phyloP scores from a whole-genome alignment of 1,140 invertebrate species.

The Trachymyrmex cornetzi region DNA sequence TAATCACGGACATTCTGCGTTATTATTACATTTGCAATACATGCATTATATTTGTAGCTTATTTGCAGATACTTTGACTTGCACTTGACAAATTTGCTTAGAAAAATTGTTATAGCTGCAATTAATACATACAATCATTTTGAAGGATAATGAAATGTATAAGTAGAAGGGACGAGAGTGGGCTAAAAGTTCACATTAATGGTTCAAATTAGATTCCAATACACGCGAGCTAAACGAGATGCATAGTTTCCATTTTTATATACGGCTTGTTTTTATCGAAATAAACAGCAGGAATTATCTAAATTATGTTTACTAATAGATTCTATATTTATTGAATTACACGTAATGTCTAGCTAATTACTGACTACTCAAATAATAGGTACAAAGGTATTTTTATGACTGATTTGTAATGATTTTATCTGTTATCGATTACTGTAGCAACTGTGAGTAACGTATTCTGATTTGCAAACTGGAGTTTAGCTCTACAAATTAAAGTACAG shows the following conservation, averaged over 20 bases:
- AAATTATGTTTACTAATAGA: conserved; percentile 52
- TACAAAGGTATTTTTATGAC: conserved; percentile 63
- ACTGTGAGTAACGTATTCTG: conserved; percentile 34
- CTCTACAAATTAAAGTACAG: conserved; percentile 26
- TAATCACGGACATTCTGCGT: conserved; percentile 60
- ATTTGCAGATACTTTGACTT: conserved; percentile 61
- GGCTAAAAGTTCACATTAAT: conserved; percentile 20
- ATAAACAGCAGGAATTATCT: conserved; percentile 34
- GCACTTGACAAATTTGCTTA: conserved; percentile 64
- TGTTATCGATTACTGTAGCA: conserved; percentile 34
- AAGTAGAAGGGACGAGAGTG: neutral
- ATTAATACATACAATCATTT: conserved; percentile 49
- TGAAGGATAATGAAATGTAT: conserved; percentile 6
- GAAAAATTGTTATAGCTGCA: conserved; percentile 60
- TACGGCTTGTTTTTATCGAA: conserved; percentile 50
- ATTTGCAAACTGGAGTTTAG: conserved; percentile 1
- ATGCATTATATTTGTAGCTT: conserved; percentile 60
- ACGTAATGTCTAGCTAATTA: conserved; percentile 64
- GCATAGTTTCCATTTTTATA: conserved; percentile 68
- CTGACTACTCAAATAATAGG: conserved; percentile 41
- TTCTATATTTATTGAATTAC: conserved; percentile 51
- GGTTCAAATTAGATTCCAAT: conserved; percentile 47
- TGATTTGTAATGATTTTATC: conserved; percentile 62
- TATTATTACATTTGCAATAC: conserved; percentile 28
- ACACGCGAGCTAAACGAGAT: conserved; percentile 31